Conservation (phyloP, 2,113 vertebrate species). For the Acanthochromis polyacanthus region DNA sequence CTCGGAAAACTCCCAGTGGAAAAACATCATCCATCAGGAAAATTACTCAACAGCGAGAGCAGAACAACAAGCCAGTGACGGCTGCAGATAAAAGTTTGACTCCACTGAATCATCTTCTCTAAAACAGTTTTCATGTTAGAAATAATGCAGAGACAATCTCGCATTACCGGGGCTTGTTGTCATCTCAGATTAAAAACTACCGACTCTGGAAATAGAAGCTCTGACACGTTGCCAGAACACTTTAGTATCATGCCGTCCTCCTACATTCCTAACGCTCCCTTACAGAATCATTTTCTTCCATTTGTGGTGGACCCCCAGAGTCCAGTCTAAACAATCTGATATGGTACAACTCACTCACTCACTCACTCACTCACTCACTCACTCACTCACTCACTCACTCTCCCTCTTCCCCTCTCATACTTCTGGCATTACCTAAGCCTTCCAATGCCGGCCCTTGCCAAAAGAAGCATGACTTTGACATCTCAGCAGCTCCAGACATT, state of each 20-base stretch:
- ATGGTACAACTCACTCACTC: conserved; percentile 21
- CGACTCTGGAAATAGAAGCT: conserved; percentile 56
- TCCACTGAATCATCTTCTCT: neutral
- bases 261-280: conserved; percentile 64
- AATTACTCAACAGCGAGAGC: conserved; percentile 8
- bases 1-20: conserved; percentile 13
- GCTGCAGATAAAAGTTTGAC: conserved; percentile 13
- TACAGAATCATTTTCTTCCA: conserved; percentile 55
- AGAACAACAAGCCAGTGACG: conserved; percentile 21
- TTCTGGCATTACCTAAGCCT: conserved; percentile 61
- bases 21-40: conserved; percentile 25
- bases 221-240: conserved; percentile 50
- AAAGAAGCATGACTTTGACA: conserved; percentile 59
- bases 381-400: neutral
- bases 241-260: conserved; percentile 49
- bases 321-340: conserved; percentile 72
- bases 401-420: conserved; percentile 61
- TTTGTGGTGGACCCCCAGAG: conserved; percentile 64
- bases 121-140: conserved; percentile 6
- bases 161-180: conserved; percentile 23
- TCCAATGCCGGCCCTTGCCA: conserved; percentile 28
- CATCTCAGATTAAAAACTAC: conserved; percentile 33
- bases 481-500: conserved; percentile 46
- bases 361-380: neutral
- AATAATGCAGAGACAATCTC: conserved; percentile 19